Conservation (phyloP, 2,888 invertebrate genomes). For the Argyresthia albistria region DNA sequence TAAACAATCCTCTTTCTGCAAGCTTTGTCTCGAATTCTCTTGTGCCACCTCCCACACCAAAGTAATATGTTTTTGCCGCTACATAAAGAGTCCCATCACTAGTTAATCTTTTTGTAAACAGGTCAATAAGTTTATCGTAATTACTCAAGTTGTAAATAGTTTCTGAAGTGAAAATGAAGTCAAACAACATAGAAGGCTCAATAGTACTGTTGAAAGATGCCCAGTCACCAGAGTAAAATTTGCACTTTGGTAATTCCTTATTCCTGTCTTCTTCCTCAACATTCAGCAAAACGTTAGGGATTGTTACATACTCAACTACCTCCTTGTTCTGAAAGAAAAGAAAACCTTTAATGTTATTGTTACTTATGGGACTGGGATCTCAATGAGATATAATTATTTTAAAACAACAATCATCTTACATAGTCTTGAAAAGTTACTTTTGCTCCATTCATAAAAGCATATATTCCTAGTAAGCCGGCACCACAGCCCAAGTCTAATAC, state of each 20-base stretch:
- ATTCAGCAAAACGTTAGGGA: conserved; percentile 85
- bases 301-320: conserved; percentile 84
- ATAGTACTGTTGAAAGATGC: conserved; percentile 62
- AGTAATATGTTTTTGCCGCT: conserved; percentile 94
- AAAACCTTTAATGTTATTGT: conserved; percentile 7
- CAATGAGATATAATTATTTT: too few species aligned
- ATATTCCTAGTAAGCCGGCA: conserved; percentile 89
- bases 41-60: conserved; percentile 94
- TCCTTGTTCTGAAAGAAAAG: conserved; percentile 82
- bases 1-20: conserved; percentile 64
- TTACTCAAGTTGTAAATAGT: conserved; percentile 91
- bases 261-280: conserved; percentile 47
- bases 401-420: conserved; percentile 70
- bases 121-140: conserved; percentile 80
- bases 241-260: conserved; percentile 43
- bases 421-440: conserved; percentile 93
- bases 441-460: conserved; percentile 78
- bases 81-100: conserved; percentile 77
- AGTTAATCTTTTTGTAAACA: conserved; percentile 77
- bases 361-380: too few species aligned
- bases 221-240: conserved; percentile 86
- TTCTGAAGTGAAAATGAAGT: conserved; percentile 91
- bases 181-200: conserved; percentile 72
- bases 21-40: conserved; percentile 81
- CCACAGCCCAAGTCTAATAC: conserved; percentile 96